Percentiles rank a stretch among this genome's conserved stretches.
These are phyloP conservation scores for Coendou prehensilis DNA, from an alignment of 2,797 vertebrate genomes.

Conservation along the genomic window DNA sequence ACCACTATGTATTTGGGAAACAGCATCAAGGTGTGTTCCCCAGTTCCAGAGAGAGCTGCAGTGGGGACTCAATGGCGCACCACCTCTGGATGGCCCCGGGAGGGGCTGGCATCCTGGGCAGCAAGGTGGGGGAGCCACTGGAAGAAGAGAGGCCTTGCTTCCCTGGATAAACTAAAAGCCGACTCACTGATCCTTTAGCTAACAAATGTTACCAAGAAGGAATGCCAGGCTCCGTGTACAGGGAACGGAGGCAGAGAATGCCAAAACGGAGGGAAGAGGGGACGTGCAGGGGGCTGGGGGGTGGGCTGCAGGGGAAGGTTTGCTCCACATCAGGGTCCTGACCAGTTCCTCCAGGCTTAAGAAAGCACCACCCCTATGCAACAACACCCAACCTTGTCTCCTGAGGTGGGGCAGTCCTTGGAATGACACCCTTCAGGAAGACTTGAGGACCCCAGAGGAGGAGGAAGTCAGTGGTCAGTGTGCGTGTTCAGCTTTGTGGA, in stretches of 20 bases:
- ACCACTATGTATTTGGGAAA: background rate
- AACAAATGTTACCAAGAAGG: background rate
- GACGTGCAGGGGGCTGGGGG: background rate
- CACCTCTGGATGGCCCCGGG: background rate
- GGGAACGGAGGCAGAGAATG: background rate
- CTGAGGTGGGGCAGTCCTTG: rapidly evolving
- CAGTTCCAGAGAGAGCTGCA: background rate
- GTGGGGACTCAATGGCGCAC: no score
- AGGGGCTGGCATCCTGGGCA: background rate
- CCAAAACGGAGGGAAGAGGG: background rate
- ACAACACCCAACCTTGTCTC: background rate
- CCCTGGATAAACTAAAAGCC: background rate
- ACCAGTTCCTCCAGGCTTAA: background rate
- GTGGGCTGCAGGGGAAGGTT: background rate
- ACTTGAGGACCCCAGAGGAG: background rate
- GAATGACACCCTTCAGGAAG: background rate
- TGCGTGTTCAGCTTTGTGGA: rapidly evolving
- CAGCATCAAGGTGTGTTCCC: background rate
- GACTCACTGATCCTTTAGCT: background rate
- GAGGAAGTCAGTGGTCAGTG: rapidly evolving
- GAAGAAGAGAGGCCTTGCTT: background rate
- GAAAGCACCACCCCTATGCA: background rate
- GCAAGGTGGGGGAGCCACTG: background rate
- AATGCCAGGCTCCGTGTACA: background rate
- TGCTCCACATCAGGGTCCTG: background rate